Evolutionary conservation across 1,140 invertebrate species (phyloP), one percentile per base, ranked within the genome.

Genomic region (Plectrocnemia conspersa): DNA sequence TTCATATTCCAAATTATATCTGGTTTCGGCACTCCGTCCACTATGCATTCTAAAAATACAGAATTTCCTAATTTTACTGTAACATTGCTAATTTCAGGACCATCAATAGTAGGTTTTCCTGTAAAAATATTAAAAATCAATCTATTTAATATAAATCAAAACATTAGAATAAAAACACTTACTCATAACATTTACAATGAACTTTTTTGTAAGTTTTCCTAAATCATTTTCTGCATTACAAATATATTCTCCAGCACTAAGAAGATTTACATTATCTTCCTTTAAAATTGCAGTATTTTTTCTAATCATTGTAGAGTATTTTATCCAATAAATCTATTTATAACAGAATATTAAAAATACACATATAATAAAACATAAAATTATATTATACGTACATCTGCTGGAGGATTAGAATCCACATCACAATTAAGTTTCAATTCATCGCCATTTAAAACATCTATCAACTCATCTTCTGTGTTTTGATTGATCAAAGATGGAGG

Each of bases 181-280:
- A 18, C 23, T 52, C 24, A n/a, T 21, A n/a, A 72, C 68, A 15
- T 69, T 64, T 0, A 75, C 38, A 3, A 22, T 61, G 38, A 68
- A 70, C 10, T 64, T 62, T 44, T 63, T 68, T 2, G 52, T 32
- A 9, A 66, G 52, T 15, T 68, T 65, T 0, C 70, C 73, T 32
- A 71, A 64, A 13, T 61, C 36, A 33, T 75, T 75, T 10, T 57
- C 63, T 0, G 64, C 71, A 15, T 73, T 57, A 53, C 73, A 75
- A 32, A 66, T 64, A 55, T 73, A 72, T 0, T 62, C 35, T 4
- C 73, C 73, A 3, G 64, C 61, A 45, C 70, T 63, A 11, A 56
- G 63, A 13, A 57, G 4, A 10, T 69, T 64, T 1, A 67, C 50
- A 23, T 69, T 67, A 9, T 67, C 46, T 15, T 70, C n/a, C 16